A percentile compares a stretch with the other conserved stretches of the same genome.
Conservation (phyloP, 1,140 invertebrate species). For the Mya arenaria region DNA sequence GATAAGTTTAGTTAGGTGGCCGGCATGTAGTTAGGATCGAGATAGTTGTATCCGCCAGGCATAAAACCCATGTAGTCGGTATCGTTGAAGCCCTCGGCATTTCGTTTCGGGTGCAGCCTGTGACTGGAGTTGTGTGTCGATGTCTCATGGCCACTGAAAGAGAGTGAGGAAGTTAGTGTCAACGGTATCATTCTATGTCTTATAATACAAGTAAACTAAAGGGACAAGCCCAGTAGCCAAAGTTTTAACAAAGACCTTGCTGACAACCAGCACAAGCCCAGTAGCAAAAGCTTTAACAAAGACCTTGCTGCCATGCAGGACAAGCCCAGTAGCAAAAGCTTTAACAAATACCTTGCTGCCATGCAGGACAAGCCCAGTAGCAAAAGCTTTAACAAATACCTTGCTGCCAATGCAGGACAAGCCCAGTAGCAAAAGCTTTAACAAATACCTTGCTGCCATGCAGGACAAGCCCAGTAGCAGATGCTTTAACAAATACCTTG, state of each 20-base stretch:
- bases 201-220: not conserved
- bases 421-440: too few relatives aligned
- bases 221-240: not conserved
- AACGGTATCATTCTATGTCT: not conserved
- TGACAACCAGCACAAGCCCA: not conserved
- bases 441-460: too few relatives aligned
- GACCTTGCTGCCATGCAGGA: too few relatives aligned
- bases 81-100: conserved; percentile 67
- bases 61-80: conserved; percentile 77
- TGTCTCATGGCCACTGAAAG: conserved; percentile 75
- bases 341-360: too few relatives aligned
- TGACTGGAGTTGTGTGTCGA: conserved; percentile 76
- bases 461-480: too few relatives aligned
- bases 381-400: too few relatives aligned
- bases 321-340: too few relatives aligned
- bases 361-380: too few relatives aligned
- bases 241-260: not conserved
- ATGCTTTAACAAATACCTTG: too few relatives aligned
- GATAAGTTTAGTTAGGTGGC: too few relatives aligned
- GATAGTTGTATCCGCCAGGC: conserved; percentile 79
- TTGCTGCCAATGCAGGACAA: too few relatives aligned
- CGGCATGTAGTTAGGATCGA: conserved; percentile 82
- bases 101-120: conserved; percentile 69
- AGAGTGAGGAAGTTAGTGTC: not conserved
- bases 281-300: not conserved